phyloP scores from a whole-genome alignment of 1,140 invertebrate genomes.

The Drosophila virilis region DNA sequence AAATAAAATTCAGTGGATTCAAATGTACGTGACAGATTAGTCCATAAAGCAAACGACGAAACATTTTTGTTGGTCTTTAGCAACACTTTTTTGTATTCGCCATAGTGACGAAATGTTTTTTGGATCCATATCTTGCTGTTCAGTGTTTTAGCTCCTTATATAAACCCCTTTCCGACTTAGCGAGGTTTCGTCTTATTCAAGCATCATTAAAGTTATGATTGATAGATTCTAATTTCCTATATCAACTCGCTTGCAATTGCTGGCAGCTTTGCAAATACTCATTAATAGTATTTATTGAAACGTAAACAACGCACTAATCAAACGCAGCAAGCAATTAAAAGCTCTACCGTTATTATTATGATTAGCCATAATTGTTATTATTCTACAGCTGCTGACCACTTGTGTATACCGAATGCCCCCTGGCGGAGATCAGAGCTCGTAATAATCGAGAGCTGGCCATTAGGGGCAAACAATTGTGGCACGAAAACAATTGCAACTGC shows the following conservation, averaged over 20 bases:
- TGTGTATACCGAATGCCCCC: constrained; percentile 53
- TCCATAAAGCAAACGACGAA: no score
- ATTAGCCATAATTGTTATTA: constrained; percentile 30
- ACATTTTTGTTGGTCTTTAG: no score
- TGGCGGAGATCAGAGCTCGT: constrained; percentile 15
- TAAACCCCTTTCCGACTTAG: neutral
- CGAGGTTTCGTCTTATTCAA: neutral
- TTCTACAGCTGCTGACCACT: constrained; percentile 42
- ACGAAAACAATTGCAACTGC: constrained; percentile 40
- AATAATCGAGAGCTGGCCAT: constrained; percentile 15
- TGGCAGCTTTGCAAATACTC: constrained; percentile 36
- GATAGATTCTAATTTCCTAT: constrained; percentile 16
- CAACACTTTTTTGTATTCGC: no score
- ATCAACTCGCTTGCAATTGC: constrained; percentile 12
- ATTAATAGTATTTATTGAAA: constrained; percentile 49
- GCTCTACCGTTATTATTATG: constrained; percentile 52
- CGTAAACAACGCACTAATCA: constrained; percentile 64
- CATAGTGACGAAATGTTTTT: no score
- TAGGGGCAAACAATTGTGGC: constrained; percentile 29
- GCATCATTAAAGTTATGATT: constrained; percentile 9
- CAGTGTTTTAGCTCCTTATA: constrained; percentile 12
- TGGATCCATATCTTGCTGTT: neutral
- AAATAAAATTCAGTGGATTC: no score
- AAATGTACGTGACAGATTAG: no score
- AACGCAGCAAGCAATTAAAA: constrained; percentile 68